A percentile compares a stretch with the other conserved stretches of the same genome.
phyloP scores from a whole-genome alignment of 1,140 invertebrate species.

The Neelides sp. region DNA sequence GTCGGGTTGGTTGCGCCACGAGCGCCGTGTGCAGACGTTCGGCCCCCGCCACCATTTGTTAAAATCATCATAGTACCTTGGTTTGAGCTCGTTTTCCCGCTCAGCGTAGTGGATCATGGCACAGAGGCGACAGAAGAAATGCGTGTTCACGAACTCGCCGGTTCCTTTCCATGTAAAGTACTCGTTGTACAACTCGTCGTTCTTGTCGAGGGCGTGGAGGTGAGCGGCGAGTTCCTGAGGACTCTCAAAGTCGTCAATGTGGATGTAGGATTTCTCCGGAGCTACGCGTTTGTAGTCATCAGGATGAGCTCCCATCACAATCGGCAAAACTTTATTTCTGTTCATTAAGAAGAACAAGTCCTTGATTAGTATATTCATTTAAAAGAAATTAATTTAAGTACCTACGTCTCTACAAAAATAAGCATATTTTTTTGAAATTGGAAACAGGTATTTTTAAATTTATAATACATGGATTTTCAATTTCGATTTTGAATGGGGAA shows the following conservation, averaged over 20 bases:
- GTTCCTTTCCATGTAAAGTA: constrained; percentile 84
- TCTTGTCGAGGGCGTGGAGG: constrained; percentile 64
- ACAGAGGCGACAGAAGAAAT: constrained; percentile 90
- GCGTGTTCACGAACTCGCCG: constrained; percentile 86
- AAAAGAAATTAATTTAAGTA: no score
- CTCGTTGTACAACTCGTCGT: constrained; percentile 78
- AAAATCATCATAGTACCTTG: constrained; percentile 52
- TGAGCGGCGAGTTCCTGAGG: constrained; percentile 73
- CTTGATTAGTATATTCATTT: constrained; percentile 1
- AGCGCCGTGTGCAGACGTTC: constrained; percentile 28
- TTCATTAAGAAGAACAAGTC: constrained; percentile 30
- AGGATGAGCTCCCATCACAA: constrained; percentile 87
- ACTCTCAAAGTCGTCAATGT: constrained; percentile 84
- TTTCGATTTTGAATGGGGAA: no score
- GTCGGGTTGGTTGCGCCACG: constrained; percentile 26
- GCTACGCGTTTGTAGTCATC: constrained; percentile 76
- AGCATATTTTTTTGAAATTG: no score
- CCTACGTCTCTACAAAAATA: no score
- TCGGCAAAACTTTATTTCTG: constrained; percentile 75
- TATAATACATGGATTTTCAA: no score
- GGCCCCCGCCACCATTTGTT: constrained; percentile 76
- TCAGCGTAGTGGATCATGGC: constrained; percentile 64
- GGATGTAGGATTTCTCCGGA: constrained; percentile 77
- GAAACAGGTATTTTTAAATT: no score
- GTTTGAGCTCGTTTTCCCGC: constrained; percentile 37